Conservation (phyloP, 2,888 invertebrate species). For the Cephus runcator region DNA sequence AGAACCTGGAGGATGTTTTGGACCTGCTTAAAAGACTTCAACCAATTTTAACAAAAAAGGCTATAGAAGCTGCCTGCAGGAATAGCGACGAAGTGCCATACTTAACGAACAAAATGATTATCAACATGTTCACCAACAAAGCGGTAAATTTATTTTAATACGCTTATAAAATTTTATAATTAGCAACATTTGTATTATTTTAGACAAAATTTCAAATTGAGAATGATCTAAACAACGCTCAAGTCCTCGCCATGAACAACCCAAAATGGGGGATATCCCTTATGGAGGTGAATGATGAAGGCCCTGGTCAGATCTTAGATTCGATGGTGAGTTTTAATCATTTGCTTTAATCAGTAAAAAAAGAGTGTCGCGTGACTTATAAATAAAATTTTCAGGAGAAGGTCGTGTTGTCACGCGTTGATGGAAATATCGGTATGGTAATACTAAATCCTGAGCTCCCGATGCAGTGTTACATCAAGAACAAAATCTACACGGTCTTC, state of each 20-base stretch:
- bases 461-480: constrained; percentile 71
- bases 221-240: constrained; percentile 73
- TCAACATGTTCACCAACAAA: constrained; percentile 68
- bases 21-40: constrained; percentile 74
- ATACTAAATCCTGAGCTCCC: constrained; percentile 73
- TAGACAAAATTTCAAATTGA: constrained; percentile 66
- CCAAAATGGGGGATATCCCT: constrained; percentile 79
- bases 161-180: not conserved
- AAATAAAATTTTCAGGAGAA: constrained; percentile 67
- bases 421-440: constrained; percentile 70
- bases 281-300: constrained; percentile 62
- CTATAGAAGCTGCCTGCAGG: constrained; percentile 71
- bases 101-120: constrained; percentile 73
- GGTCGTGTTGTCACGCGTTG: constrained; percentile 68
- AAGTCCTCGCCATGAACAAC: constrained; percentile 77
- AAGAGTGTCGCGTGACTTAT: constrained; percentile 68
- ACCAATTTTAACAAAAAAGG: constrained; percentile 72
- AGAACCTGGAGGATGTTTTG: constrained; percentile 73
- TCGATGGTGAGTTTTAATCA: constrained; percentile 60
- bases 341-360: constrained; percentile 58
- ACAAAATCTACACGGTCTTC: constrained; percentile 70
- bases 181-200: constrained; percentile 42
- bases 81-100: constrained; percentile 67
- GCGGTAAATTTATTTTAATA: constrained; percentile 52
- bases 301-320: constrained; percentile 51